Evolutionary conservation across 2,888 invertebrate species (phyloP), one percentile per base, ranked within the genome.

Genomic region (Ellobium chinense): DNA sequence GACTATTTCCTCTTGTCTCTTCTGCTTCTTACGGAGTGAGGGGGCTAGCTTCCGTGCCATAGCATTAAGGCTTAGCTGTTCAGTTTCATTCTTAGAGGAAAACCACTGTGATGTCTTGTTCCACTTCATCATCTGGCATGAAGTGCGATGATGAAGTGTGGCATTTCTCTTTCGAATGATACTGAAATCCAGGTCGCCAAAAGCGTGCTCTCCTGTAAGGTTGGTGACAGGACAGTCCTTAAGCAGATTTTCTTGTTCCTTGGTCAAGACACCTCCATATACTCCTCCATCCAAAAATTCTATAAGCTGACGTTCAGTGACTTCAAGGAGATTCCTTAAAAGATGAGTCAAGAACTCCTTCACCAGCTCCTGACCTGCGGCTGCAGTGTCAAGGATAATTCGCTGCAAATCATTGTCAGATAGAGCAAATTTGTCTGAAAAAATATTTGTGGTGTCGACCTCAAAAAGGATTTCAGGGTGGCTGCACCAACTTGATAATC

Each of bases 111-210:
- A 5, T 9, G 62, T 73, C 31, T 73, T 73, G 37, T 73, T 73
- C 27, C 60, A 56, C 9, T 18, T 24, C 34, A 73, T 18, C 36
- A 73, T 73, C 7, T 73, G 60, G 2, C 24, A 24, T 2, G 62
- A 21, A 5, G 73, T 60, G n/a, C 60, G 21, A 34, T 73, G 24
- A n/a, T 60, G 73, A 7, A 37, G 29, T 12, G 39, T n/a, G 37
- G 60, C 24, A 34, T 73, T 18, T n/a, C 73, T 56, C 12, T 34
- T 34, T 12, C 39, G 5, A 4, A 7, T 2, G 24, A 73, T 60
- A 36, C 56, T 36, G 27, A 73, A 73, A 34, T 73, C 73, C 3
- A 73, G 34, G 36, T 62, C 73, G 1, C 73, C 73, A 29, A 73
- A 73, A 21, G 60, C 62, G 29, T 62, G 58, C 24, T 62, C 73